Evolutionary conservation across 2,888 invertebrate genomes (phyloP).

Genomic region (Cacoxenus indagator): DNA sequence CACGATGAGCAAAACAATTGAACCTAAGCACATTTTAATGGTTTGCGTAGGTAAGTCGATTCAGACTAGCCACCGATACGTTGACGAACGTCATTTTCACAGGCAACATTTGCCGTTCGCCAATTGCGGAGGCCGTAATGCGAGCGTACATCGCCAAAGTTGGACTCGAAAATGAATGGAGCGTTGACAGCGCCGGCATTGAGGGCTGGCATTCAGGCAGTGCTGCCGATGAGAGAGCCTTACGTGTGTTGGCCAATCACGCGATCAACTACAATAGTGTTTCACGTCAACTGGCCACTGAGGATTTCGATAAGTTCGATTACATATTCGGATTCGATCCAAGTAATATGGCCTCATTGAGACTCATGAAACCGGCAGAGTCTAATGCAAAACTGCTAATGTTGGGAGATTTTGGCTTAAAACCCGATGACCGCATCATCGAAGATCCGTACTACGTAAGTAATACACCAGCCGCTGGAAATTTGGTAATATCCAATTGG

Average conservation of each 20-base stretch:
- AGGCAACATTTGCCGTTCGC: slow-evolving; percentile 96
- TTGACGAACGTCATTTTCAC: slow-evolving; percentile 24
- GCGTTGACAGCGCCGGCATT: slow-evolving; percentile 89
- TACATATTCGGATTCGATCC: slow-evolving; percentile 95
- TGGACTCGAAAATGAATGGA: slow-evolving; percentile 78
- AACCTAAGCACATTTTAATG: slow-evolving; percentile 52
- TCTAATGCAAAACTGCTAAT: slow-evolving; percentile 80
- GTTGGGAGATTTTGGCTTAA: slow-evolving; percentile 85
- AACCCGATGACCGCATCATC: slow-evolving; percentile 77
- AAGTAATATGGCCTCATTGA: slow-evolving; percentile 81
- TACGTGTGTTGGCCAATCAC: slow-evolving; percentile 78
- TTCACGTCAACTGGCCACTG: slow-evolving; percentile 78
- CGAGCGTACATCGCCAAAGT: slow-evolving; percentile 78
- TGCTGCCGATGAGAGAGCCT: slow-evolving; percentile 82
- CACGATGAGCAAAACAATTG: background rate
- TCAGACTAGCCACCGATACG: background rate
- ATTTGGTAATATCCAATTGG: background rate
- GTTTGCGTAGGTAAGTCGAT: slow-evolving; percentile 54
- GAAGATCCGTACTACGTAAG: slow-evolving; percentile 91
- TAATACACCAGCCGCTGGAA: slow-evolving; percentile 26
- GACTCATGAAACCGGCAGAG: slow-evolving; percentile 70
- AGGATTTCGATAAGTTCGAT: slow-evolving; percentile 84
- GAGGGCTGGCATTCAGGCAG: slow-evolving; percentile 90
- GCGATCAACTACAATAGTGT: slow-evolving; percentile 79
- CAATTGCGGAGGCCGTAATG: slow-evolving; percentile 94